Evolutionary conservation across 2,113 vertebrate species (phyloP).

Genomic region (Willisornis vidua): DNA sequence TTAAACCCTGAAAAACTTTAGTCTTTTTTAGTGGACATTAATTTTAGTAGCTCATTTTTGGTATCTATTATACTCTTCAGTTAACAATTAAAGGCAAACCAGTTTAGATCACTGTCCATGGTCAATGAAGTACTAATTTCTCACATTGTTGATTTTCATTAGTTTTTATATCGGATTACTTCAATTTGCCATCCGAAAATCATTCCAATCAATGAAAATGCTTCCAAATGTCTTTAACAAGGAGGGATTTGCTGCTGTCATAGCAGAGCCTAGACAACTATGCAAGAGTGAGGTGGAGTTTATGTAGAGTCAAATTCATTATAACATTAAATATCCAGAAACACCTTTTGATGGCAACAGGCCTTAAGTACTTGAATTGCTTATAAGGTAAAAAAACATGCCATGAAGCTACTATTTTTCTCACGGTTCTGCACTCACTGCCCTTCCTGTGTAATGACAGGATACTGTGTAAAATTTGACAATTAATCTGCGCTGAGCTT

Average conservation of each 20-base stretch:
- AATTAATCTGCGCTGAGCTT: background rate
- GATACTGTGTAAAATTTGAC: background rate
- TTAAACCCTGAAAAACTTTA: background rate
- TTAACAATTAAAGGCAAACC: background rate
- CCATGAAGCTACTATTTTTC: background rate
- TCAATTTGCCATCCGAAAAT: background rate
- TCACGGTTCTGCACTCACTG: background rate
- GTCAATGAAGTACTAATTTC: background rate
- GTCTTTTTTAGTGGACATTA: background rate
- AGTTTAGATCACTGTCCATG: background rate
- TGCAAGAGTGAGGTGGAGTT: background rate
- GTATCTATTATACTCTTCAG: background rate
- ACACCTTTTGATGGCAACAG: background rate
- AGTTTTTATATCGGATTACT: background rate
- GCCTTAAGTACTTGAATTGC: background rate
- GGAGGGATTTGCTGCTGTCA: background rate
- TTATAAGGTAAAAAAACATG: background rate
- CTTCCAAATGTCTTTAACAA: background rate
- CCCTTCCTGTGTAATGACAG: background rate
- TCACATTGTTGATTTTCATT: background rate
- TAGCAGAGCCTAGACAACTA: background rate
- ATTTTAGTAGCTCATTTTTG: background rate
- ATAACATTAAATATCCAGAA: background rate
- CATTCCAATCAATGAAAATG: background rate
- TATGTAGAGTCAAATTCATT: background rate